These are phyloP conservation scores for Cryptocephalus primarius DNA, from an alignment of 2,888 invertebrate genomes.

Conservation along the genomic window DNA sequence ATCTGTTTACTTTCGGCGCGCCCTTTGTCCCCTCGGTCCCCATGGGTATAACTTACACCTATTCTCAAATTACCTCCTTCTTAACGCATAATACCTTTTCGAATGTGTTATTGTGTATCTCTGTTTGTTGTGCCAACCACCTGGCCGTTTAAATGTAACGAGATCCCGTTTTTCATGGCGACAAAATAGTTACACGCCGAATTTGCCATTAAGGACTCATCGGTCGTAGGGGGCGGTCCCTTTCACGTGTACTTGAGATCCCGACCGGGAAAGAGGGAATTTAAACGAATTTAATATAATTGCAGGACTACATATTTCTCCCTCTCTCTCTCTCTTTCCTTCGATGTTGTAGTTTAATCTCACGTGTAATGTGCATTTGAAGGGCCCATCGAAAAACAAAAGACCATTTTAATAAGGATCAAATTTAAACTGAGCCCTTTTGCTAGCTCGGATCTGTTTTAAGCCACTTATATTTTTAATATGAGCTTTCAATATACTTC, in stretches of 20 bases:
- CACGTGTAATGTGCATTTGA: not conserved
- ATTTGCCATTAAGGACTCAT: too few species aligned
- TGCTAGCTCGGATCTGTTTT: slow-evolving; percentile 33
- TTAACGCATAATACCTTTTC: slow-evolving; percentile 27
- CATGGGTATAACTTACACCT: slow-evolving; percentile 31
- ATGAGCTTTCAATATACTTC: slow-evolving; percentile 22
- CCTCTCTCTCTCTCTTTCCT: too few species aligned
- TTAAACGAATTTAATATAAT: too few species aligned
- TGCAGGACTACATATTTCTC: too few species aligned
- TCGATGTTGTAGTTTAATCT: too few species aligned
- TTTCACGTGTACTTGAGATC: too few species aligned
- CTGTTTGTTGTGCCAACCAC: slow-evolving; percentile 10
- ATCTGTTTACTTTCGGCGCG: too few species aligned
- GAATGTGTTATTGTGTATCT: slow-evolving; percentile 25
- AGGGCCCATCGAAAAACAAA: slow-evolving; percentile 32
- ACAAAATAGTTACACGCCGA: slow-evolving; percentile 1
- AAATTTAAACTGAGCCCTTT: slow-evolving; percentile 36
- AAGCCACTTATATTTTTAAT: slow-evolving; percentile 38
- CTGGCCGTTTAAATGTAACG: slow-evolving; percentile 14
- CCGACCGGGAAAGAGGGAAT: too few species aligned
- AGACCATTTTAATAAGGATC: slow-evolving; percentile 36
- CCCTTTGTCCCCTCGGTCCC: too few species aligned
- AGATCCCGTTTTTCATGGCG: slow-evolving; percentile 1
- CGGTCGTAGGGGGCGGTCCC: too few species aligned
- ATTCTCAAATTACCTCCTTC: slow-evolving; percentile 35